Percentiles rank a stretch among this genome's conserved stretches.
phyloP scores from a whole-genome alignment of 2,888 invertebrate genomes.

The Zootermopsis nevadensis region DNA sequence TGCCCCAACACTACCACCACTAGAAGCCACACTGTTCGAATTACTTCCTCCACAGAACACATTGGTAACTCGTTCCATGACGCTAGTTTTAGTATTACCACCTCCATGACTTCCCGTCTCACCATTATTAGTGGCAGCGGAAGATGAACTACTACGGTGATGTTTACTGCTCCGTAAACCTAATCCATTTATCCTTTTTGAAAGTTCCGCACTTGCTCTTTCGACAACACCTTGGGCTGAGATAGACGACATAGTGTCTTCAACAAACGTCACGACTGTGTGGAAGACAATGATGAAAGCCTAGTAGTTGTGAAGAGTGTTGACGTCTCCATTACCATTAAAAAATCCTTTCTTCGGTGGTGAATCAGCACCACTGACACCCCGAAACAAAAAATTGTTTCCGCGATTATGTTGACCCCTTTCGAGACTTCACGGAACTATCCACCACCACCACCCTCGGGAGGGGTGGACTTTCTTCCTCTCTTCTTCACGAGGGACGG shows the following conservation, averaged over 20 bases:
- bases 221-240: constrained; percentile 92
- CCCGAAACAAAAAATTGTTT: not conserved
- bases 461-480: constrained; percentile 17
- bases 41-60: constrained; percentile 81
- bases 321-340: constrained; percentile 8
- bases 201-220: constrained; percentile 89
- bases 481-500: constrained; percentile 41
- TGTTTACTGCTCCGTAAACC: constrained; percentile 75
- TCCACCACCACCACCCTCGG: constrained; percentile 18
- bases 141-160: constrained; percentile 55
- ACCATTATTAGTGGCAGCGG: constrained; percentile 58
- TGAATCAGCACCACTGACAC: constrained; percentile 28
- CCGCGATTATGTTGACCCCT: constrained; percentile 11
- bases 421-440: constrained; percentile 16
- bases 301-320: not conserved
- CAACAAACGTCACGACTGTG: constrained; percentile 31
- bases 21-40: constrained; percentile 40
- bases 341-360: constrained; percentile 12
- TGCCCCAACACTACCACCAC: constrained; percentile 60
- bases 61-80: constrained; percentile 89
- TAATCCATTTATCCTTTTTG: constrained; percentile 88
- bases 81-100: constrained; percentile 68
- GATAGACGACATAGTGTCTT: constrained; percentile 69
- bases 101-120: constrained; percentile 54
- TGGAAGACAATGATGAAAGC: constrained; percentile 26